phyloP scores from a whole-genome alignment of 64 coral and sea anemone species.

The Pachyseris speciosa region DNA sequence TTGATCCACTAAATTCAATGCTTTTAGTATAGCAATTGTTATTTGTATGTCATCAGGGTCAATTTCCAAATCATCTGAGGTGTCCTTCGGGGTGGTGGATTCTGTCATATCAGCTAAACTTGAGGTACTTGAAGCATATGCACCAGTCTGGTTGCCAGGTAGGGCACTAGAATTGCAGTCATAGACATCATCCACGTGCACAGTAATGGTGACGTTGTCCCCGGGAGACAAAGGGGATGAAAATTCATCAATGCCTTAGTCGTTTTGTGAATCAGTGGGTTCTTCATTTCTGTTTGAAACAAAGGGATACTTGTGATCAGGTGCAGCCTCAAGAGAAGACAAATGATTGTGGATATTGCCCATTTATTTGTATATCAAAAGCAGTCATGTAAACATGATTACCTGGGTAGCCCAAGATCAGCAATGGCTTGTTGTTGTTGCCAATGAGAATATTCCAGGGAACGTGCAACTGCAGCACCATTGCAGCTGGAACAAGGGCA shows the following conservation, averaged over 20 bases:
- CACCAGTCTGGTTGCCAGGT: not conserved
- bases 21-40: not conserved
- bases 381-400: not conserved
- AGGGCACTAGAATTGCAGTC: not conserved
- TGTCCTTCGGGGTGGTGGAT: no score
- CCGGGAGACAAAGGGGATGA: not conserved
- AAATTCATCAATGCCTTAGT: not conserved
- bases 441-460: not conserved
- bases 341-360: not conserved
- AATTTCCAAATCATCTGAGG: no score
- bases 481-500: slow-evolving; percentile 20
- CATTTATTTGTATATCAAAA: not conserved
- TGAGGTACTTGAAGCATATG: not conserved
- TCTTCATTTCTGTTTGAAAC: not conserved
- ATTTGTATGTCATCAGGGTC: not conserved
- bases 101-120: no score
- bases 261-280: not conserved
- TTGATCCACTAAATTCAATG: slow-evolving; percentile 1
- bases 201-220: not conserved
- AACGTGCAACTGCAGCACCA: slow-evolving; percentile 14
- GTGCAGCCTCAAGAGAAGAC: not conserved
- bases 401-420: not conserved
- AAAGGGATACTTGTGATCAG: not conserved
- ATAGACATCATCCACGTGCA: not conserved
- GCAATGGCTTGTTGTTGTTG: not conserved